phyloP scores from a whole-genome alignment of 2,113 vertebrate genomes.

The Stictonetta naevosa region DNA sequence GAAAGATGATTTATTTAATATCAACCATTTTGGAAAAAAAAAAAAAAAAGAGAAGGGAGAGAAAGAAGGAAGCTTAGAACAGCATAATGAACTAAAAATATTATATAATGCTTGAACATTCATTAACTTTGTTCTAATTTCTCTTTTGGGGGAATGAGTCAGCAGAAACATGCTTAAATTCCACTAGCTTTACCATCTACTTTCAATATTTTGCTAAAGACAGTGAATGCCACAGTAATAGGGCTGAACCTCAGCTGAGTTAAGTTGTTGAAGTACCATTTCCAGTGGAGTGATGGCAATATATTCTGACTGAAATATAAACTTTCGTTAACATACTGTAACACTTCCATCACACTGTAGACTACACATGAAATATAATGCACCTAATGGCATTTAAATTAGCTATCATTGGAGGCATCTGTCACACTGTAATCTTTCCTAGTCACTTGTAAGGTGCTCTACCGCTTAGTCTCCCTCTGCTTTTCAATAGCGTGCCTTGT shows the following conservation, averaged over 20 bases:
- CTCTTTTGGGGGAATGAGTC: background rate
- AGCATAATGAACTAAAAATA: background rate
- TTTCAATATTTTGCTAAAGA: background rate
- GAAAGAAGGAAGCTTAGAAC: background rate
- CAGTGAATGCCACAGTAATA: background rate
- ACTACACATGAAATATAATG: constrained; percentile 12
- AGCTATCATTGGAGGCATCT: constrained; percentile 11
- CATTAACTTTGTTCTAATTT: background rate
- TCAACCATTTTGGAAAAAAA: background rate
- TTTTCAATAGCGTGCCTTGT: background rate
- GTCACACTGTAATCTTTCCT: background rate
- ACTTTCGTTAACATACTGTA: constrained; percentile 10
- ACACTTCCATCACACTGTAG: background rate
- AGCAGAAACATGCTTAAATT: background rate
- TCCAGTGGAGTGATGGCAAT: background rate
- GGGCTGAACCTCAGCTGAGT: background rate
- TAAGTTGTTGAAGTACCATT: background rate
- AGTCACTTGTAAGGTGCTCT: background rate
- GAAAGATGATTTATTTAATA: background rate
- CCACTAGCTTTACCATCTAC: background rate
- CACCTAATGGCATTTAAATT: constrained; percentile 39
- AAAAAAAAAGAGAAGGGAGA: background rate
- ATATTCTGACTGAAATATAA: background rate
- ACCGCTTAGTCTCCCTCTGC: background rate
- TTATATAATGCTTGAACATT: background rate